A percentile compares a stretch with the other conserved stretches of the same genome.
phyloP scores from a whole-genome alignment of 1,140 invertebrate species.

The Hermetia illucens region DNA sequence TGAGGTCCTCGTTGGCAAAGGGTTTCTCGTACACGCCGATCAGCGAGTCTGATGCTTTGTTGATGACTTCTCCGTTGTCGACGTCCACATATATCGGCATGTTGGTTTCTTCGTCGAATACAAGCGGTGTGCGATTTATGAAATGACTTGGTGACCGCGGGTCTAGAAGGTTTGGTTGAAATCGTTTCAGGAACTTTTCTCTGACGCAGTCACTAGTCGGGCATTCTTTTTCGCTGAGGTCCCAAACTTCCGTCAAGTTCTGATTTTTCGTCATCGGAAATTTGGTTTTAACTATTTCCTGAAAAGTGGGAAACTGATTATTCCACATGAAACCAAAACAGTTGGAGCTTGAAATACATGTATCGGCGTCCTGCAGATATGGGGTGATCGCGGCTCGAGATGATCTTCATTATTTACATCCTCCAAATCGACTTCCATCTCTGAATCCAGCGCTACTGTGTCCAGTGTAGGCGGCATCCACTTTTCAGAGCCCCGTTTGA shows the following conservation, averaged over 20 bases:
- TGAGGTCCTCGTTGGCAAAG: neutral
- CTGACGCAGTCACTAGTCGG: neutral
- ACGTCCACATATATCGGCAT: too few species aligned
- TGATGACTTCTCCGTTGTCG: neutral
- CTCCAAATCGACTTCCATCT: neutral
- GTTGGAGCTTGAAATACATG: neutral
- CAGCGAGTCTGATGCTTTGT: neutral
- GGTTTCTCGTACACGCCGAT: neutral
- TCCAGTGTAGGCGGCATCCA: too few species aligned
- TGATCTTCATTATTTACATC: neutral
- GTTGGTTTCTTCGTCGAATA: neutral
- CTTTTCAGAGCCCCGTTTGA: too few species aligned
- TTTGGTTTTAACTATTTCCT: neutral
- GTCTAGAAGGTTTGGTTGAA: neutral
- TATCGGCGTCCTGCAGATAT: neutral
- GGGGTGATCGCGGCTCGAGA: neutral
- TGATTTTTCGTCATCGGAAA: neutral
- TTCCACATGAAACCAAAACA: neutral
- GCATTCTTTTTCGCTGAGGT: neutral
- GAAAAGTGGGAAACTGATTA: neutral
- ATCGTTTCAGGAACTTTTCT: neutral
- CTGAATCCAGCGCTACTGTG: too few species aligned
- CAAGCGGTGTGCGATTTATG: neutral
- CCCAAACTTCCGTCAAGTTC: neutral
- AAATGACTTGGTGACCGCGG: neutral